Percentiles rank a stretch among this genome's conserved stretches.
Evolutionary conservation across 2,113 vertebrate species (phyloP).

Genomic region (Charadrius vociferus): DNA sequence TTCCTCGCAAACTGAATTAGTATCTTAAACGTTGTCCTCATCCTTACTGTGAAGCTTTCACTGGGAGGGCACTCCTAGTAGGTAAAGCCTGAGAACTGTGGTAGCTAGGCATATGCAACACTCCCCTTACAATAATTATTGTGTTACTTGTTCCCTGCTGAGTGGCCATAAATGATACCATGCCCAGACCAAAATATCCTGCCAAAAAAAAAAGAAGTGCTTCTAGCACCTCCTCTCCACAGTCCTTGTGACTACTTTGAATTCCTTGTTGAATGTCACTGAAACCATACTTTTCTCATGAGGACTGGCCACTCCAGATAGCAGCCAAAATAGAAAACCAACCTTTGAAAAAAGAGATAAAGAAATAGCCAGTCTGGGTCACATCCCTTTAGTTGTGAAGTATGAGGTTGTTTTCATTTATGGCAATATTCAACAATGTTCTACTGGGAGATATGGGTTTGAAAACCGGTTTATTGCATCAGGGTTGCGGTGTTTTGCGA

Average conservation of each 20-base stretch:
- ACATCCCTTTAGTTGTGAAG: background rate
- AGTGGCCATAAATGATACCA: background rate
- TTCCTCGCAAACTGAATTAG: background rate
- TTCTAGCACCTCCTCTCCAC: background rate
- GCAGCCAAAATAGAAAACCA: background rate
- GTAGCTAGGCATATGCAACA: background rate
- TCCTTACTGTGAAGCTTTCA: background rate
- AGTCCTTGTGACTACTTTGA: background rate
- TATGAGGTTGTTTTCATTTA: background rate
- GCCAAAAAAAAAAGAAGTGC: background rate
- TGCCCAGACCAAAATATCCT: background rate
- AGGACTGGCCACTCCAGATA: rapidly evolving
- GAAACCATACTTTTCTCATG: background rate
- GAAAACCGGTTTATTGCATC: background rate
- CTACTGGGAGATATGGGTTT: background rate
- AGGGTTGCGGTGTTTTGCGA: background rate
- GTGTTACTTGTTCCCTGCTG: background rate
- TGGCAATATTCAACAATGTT: background rate
- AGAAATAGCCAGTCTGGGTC: background rate
- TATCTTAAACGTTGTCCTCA: background rate
- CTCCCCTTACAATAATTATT: background rate
- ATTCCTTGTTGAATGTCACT: background rate
- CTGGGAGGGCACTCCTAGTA: background rate
- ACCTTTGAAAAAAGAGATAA: background rate
- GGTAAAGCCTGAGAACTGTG: background rate